Conservation (phyloP, 2,113 vertebrate genomes). For the Anguilla rostrata region DNA sequence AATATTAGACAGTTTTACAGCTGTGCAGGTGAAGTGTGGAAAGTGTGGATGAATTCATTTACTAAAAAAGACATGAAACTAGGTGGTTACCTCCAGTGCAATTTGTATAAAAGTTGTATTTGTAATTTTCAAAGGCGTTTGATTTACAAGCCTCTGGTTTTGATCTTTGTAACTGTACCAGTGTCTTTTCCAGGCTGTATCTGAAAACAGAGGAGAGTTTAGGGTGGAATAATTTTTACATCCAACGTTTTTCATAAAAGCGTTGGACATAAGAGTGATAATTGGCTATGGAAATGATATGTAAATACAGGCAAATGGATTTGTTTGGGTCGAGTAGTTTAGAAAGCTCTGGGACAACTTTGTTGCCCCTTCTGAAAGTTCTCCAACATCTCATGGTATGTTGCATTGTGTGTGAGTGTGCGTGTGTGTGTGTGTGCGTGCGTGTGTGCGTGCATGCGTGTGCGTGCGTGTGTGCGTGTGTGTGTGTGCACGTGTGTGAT, state of each 20-base stretch:
- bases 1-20: no score
- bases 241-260: slow-evolving; percentile 19
- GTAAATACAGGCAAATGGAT: slow-evolving; percentile 38
- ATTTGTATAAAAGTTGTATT: no score
- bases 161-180: no score
- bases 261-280: slow-evolving; percentile 30
- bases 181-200: not conserved
- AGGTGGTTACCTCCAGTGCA: no score
- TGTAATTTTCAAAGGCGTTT: no score
- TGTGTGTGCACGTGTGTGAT: no score
- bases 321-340: slow-evolving; percentile 21
- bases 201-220: slow-evolving; percentile 33
- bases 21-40: no score
- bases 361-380: not conserved
- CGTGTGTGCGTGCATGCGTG: not conserved
- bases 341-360: not conserved
- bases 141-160: no score
- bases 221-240: slow-evolving; percentile 21
- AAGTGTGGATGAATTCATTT: no score
- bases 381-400: not conserved
- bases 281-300: slow-evolving; percentile 46
- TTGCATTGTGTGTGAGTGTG: not conserved
- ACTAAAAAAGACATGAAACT: no score
- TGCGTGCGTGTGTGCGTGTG: no score
- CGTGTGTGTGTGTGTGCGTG: not conserved